Conservation (phyloP, 2,797 vertebrate genomes). For the Graptemys geographica region DNA sequence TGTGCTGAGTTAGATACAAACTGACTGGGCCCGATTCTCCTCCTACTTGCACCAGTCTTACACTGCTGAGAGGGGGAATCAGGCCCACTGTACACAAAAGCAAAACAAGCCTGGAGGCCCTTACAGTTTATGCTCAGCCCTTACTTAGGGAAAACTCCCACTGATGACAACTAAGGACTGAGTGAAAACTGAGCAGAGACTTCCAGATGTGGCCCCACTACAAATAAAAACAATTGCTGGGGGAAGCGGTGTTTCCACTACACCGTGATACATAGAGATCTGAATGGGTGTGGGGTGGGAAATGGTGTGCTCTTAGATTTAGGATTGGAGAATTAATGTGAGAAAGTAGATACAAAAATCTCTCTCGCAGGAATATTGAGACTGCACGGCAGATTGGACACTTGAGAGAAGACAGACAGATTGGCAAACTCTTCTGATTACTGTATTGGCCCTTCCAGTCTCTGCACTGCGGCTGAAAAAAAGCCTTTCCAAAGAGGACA, state of each 20-base stretch:
- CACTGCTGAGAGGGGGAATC: fast-evolving
- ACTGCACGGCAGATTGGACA: neutral
- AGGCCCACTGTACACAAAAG: neutral
- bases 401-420: neutral
- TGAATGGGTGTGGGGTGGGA: neutral
- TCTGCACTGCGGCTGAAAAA: neutral
- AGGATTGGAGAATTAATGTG: neutral
- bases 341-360: neutral
- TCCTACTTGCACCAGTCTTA: neutral
- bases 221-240: neutral
- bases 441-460: neutral
- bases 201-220: neutral
- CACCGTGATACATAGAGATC: neutral
- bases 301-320: neutral
- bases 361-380: neutral
- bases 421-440: neutral
- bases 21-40: neutral
- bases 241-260: neutral
- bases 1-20: neutral
- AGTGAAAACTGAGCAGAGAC: neutral
- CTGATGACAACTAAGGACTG: neutral
- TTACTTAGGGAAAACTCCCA: neutral
- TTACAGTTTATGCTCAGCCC: neutral
- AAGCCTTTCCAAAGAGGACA: neutral
- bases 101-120: neutral